Base-by-base conservation (phyloP, 2,888 invertebrate genomes). In the Apantesis nais region DNA sequence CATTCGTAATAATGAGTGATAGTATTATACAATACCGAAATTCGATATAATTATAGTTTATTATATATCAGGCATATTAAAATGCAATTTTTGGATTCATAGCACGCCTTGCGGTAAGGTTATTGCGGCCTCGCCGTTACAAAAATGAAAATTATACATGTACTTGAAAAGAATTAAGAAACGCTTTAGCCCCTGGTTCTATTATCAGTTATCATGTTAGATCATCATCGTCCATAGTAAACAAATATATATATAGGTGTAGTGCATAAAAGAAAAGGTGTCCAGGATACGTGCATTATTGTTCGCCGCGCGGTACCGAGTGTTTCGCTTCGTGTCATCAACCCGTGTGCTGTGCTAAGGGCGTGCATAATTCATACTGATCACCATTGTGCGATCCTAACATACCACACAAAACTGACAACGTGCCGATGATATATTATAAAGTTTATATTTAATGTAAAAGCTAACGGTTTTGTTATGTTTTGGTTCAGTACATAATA, bases 341-440 rank as follows among this genome's bases (percentile, higher is more conserved):
- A 92, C 92, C 92, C 84, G 86, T 81, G 83, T 80, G 80, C 76
- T 83, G 83, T 79, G 80, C 76, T 83, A 85, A 87, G 86, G 85
- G 85, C 82, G 88, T 92, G 92, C 91, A 92, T 92, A 89, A 92
- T 92, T 91, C 92, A 92, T 91, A 84, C 72, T 74, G 81, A 39
- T 68, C 74, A 78, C 87, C 86, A 89, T 91, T 90, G 90, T 91
- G 83, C 78, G 79, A 78, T 82, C 81, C 79, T 78, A 81, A 82
- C 82, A 83, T 80, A 81, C 79, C 74, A 75, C 74, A 75, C 79
- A 83, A 78, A 80, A 68, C 55, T 25, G 29, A 58, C 8, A 29
- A 31, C 9, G 16, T 61, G 44, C 22, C 48, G 48, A 55, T 52
- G 66, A 66, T 39, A 37, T 55, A 62, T 55, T 37, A 67, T 31